Evolutionary conservation across 2,888 invertebrate species (phyloP).

Genomic region (Drosophila neutralis): DNA sequence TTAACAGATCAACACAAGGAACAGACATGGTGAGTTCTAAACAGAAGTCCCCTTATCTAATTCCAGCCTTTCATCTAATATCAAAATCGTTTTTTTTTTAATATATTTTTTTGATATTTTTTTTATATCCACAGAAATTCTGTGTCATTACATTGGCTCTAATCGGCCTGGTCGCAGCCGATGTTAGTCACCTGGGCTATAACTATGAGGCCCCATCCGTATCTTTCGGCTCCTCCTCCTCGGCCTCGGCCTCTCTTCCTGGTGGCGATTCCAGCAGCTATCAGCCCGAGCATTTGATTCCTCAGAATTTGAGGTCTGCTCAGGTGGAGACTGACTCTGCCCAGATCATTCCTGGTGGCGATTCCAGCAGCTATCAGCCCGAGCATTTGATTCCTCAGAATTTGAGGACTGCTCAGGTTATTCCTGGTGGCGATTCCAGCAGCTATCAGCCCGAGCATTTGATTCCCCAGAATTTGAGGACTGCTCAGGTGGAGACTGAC

Average conservation of each 20-base stretch:
- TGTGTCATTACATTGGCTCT: conserved; percentile 61
- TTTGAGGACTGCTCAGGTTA: background rate
- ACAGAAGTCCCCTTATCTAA: background rate
- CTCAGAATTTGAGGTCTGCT: conserved; percentile 1
- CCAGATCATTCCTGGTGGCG: conserved; percentile 23
- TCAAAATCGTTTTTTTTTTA: background rate
- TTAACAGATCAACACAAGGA: conserved; percentile 57
- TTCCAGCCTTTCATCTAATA: background rate
- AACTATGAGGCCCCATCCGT: conserved; percentile 46
- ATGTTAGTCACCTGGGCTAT: conserved; percentile 74
- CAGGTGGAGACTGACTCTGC: background rate
- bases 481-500: background rate
- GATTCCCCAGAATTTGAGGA: conserved; percentile 6
- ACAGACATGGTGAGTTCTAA: conserved; percentile 63
- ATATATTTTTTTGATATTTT: background rate
- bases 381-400: conserved; percentile 20
- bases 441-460: conserved; percentile 10
- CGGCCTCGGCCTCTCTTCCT: conserved; percentile 10
- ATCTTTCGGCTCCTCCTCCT: conserved; percentile 6
- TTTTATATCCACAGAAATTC: conserved; percentile 55
- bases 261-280: conserved; percentile 48
- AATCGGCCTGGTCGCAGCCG: conserved; percentile 64
- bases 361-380: conserved; percentile 43
- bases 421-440: conserved; percentile 34
- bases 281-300: conserved; percentile 36